Evolutionary conservation across 2,113 vertebrate species (phyloP).

Genomic region (Pomatostomus ruficeps): DNA sequence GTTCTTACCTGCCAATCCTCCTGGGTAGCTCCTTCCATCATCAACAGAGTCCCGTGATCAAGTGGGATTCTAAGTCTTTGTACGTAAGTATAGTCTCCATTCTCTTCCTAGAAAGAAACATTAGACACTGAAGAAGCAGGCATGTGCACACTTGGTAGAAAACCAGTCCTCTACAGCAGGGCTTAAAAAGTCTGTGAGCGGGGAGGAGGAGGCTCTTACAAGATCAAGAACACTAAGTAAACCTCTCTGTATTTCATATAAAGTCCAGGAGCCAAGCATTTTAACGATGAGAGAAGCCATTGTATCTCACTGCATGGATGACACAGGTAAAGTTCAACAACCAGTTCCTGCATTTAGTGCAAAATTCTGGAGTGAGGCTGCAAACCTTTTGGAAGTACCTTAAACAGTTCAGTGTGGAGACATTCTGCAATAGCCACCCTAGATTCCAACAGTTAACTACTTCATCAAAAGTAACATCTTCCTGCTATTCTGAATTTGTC

Average conservation of each 20-base stretch:
- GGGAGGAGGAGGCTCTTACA: background rate
- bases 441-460: background rate
- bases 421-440: background rate
- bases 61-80: constrained; percentile 84
- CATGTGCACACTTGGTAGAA: background rate
- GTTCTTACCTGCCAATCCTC: constrained; percentile 90
- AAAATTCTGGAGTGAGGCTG: background rate
- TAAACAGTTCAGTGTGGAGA: background rate
- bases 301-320: background rate
- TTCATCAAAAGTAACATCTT: background rate
- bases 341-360: background rate
- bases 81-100: constrained; percentile 83
- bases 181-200: background rate
- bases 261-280: background rate
- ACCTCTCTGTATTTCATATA: background rate
- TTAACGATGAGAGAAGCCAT: background rate
- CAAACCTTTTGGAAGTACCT: background rate
- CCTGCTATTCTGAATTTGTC: background rate
- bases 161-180: background rate
- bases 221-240: background rate
- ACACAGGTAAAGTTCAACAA: background rate
- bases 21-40: constrained; percentile 93
- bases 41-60: constrained; percentile 84
- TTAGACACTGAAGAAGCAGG: background rate
- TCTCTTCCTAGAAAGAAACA: constrained; percentile 79